Evolutionary conservation across 2,113 vertebrate species (phyloP).

Genomic region (Eudyptes chrysolophus): DNA sequence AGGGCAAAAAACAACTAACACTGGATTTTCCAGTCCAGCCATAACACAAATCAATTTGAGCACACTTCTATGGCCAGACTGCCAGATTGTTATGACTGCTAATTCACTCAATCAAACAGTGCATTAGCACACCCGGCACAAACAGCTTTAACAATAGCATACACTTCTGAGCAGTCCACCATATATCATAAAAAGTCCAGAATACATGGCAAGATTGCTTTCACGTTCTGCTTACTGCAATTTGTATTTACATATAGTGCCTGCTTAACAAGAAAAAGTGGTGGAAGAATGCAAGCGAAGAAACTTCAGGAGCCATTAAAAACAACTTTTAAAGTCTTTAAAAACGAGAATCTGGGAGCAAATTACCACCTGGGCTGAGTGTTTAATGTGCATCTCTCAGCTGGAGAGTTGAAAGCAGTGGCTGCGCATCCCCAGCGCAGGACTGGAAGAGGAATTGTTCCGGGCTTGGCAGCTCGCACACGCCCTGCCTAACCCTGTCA

Average conservation of each 20-base stretch:
- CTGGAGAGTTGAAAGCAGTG: conserved; percentile 43
- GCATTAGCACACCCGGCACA: conserved; percentile 77
- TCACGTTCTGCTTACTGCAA: neutral
- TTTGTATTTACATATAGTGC: conserved; percentile 19
- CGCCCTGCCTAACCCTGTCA: neutral
- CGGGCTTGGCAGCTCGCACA: conserved; percentile 36
- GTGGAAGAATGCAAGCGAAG: neutral
- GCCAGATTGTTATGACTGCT: conserved; percentile 82
- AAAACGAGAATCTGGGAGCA: conserved; percentile 31
- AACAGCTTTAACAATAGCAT: conserved; percentile 72
- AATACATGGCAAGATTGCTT: conserved; percentile 24
- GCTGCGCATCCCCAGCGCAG: conserved; percentile 46
- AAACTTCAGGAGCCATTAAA: conserved; percentile 50
- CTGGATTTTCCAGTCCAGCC: conserved; percentile 81
- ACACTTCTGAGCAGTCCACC: conserved; percentile 61
- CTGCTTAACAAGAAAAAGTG: neutral
- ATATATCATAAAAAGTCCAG: conserved; percentile 53
- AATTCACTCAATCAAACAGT: conserved; percentile 81
- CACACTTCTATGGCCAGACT: conserved; percentile 79
- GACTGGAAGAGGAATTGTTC: conserved; percentile 33
- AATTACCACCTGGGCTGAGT: conserved; percentile 5
- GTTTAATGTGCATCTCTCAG: conserved; percentile 29
- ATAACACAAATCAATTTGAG: conserved; percentile 80
- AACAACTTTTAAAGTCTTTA: conserved; percentile 57
- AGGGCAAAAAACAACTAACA: conserved; percentile 80